Conservation (phyloP, 2,888 invertebrate species). For the Acanthoscelides obtectus region DNA sequence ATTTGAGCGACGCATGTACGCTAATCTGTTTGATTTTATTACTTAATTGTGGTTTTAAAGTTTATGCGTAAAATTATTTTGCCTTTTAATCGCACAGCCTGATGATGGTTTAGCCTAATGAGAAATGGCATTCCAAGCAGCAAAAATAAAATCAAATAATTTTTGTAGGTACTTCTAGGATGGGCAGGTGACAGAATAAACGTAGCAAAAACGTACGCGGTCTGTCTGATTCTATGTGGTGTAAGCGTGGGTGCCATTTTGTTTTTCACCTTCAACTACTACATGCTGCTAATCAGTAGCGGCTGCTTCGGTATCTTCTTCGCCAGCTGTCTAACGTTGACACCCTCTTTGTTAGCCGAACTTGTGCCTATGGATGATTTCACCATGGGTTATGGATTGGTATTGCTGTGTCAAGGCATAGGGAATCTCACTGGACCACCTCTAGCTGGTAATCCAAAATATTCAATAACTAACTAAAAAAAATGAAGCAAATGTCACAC, state of each 20-base stretch:
- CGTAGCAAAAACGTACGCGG: conserved; percentile 75
- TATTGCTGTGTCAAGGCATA: conserved; percentile 84
- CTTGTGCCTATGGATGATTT: conserved; percentile 87
- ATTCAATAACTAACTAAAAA: too few relatives aligned
- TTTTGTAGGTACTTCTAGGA: conserved; percentile 68
- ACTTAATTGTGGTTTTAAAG: too few relatives aligned
- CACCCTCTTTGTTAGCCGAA: conserved; percentile 83
- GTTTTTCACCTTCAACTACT: conserved; percentile 41
- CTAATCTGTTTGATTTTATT: too few relatives aligned
- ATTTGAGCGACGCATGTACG: too few relatives aligned
- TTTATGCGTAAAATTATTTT: too few relatives aligned
- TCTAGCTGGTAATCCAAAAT: conserved; percentile 64
- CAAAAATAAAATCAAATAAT: conserved; percentile 3
- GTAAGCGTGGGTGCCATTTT: conserved; percentile 58
- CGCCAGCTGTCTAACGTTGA: conserved; percentile 87
- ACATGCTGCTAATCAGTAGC: conserved; percentile 40
- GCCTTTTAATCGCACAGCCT: too few relatives aligned
- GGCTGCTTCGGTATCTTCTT: conserved; percentile 84
- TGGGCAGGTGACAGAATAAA: conserved; percentile 86
- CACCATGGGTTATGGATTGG: conserved; percentile 87
- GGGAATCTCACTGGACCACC: conserved; percentile 91
- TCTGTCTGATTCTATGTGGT: conserved; percentile 68
- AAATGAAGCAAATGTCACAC: too few relatives aligned
- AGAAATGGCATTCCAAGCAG: too few relatives aligned
- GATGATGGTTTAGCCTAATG: conserved; percentile 10